These are phyloP conservation scores for Trachelipus rathkii DNA, from an alignment of 1,140 invertebrate species.

Conservation along the genomic window DNA sequence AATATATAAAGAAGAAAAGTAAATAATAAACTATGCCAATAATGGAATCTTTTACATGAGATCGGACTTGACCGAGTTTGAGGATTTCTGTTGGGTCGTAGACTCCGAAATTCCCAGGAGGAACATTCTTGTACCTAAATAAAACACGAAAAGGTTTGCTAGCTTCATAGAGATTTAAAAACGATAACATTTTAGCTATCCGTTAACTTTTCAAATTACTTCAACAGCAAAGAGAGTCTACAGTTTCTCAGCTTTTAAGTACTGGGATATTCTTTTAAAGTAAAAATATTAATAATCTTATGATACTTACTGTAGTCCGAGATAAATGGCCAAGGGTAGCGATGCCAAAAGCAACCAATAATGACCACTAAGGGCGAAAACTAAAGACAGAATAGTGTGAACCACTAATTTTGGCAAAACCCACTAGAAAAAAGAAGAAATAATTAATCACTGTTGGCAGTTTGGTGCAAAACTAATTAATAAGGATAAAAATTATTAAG, in stretches of 20 bases:
- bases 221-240: not conserved
- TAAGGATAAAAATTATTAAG: no score
- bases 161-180: no score
- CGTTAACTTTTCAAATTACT: not conserved
- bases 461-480: no score
- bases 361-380: conserved; percentile 73
- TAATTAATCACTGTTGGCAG: conserved; percentile 6
- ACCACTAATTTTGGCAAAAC: conserved; percentile 74
- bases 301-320: no score
- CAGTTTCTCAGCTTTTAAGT: not conserved
- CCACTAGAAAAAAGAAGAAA: conserved; percentile 69
- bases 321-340: not conserved
- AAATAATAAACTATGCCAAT: conserved; percentile 85
- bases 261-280: not conserved
- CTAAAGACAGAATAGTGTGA: conserved; percentile 65
- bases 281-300: no score
- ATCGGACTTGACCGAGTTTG: conserved; percentile 78
- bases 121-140: conserved; percentile 62
- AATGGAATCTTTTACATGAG: conserved; percentile 78
- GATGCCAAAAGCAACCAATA: conserved; percentile 46
- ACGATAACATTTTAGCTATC: no score
- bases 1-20: conserved; percentile 85
- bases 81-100: conserved; percentile 94
- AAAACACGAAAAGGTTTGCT: no score
- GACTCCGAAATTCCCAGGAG: conserved; percentile 79